phyloP scores from a whole-genome alignment of 1,140 invertebrate genomes.

The Zaprionus capensis region DNA sequence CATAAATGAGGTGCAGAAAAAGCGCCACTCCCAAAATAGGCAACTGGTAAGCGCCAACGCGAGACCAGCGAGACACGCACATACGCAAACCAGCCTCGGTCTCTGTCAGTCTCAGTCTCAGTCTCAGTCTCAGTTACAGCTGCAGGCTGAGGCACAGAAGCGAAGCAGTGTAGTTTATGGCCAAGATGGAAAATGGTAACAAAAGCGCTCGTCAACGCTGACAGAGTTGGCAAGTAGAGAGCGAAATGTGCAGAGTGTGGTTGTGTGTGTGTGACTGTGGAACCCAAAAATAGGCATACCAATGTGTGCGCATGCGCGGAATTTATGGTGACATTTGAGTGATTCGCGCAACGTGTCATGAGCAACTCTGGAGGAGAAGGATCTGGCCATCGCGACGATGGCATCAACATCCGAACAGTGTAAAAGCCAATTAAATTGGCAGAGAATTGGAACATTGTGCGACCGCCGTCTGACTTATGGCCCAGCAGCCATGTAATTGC shows the following conservation, averaged over 20 bases:
- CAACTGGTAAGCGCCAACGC: constrained; percentile 75
- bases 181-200: constrained; percentile 54
- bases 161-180: constrained; percentile 32
- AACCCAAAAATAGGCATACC: constrained; percentile 80
- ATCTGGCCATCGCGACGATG: constrained; percentile 10
- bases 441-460: constrained; percentile 71
- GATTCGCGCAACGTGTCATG: constrained; percentile 76
- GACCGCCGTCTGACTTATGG: constrained; percentile 44
- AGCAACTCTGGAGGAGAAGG: constrained; percentile 41
- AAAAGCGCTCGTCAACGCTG: constrained; percentile 43
- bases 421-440: constrained; percentile 81
- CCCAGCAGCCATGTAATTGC: constrained; percentile 71
- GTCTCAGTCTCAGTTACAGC: background rate
- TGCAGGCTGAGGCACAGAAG: constrained; percentile 1
- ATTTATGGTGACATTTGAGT: constrained; percentile 84
- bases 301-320: constrained; percentile 82
- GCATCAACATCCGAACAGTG: constrained; percentile 38
- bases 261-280: constrained; percentile 20
- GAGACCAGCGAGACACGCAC: constrained; percentile 12
- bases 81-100: constrained; percentile 43
- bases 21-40: constrained; percentile 80
- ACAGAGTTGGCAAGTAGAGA: constrained; percentile 51
- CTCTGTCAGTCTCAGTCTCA: constrained; percentile 11
- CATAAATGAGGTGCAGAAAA: constrained; percentile 70
- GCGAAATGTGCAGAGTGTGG: constrained; percentile 12